Base-by-base conservation (phyloP, 1,140 invertebrate species). In the Microplitis demolitor region DNA sequence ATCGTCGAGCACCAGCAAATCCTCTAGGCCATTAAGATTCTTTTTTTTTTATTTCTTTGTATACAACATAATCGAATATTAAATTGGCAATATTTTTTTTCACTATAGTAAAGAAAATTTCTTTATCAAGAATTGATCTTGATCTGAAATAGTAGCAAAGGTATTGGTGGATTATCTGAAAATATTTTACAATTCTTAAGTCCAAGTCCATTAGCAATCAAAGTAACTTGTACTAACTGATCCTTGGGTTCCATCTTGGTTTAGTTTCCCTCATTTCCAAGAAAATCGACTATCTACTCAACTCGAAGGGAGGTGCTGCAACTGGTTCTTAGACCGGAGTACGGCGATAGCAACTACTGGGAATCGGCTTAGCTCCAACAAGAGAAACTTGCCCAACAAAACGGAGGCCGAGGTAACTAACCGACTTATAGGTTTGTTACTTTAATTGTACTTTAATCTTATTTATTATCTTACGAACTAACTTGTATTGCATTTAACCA, bases 381-480 rank as follows among this genome's bases (percentile, higher is more conserved):
- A 24, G 24, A 45, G 56, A 71, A 72, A 74, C 69, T 74, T 71
- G 24, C 45, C 62, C 16, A 74, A 75, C 74, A 75, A 75, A 72
- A 64, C 58, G 35, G 9, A 35, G 33, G 31, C 16, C 16, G 35
- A 66, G 24, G 34, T 33, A 34, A 58, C 71, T 64, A 66, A 66
- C 69, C 56, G 61, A 66, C 66, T 73, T 72, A 64, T 45, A 53
- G 71, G 61, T 75, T 70, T 73, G 71, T 68, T 69, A 69, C 69
- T 74, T 74, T 76, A 74, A 76, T 76, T 76, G 75, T 69, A 72
- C 74, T 76, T 76, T 72, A 76, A 74, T 74, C 68, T 70, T 74
- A 76, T 76, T 76, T 76, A 76, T 76, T 51, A 69, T 71, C 45
- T 58, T 67, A 35, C 31, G 61, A 51, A 58, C 51, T 64, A 71